Evolutionary conservation across 2,113 vertebrate genomes (phyloP), one percentile per base, ranked within the genome.

Genomic region (Otis tarda): DNA sequence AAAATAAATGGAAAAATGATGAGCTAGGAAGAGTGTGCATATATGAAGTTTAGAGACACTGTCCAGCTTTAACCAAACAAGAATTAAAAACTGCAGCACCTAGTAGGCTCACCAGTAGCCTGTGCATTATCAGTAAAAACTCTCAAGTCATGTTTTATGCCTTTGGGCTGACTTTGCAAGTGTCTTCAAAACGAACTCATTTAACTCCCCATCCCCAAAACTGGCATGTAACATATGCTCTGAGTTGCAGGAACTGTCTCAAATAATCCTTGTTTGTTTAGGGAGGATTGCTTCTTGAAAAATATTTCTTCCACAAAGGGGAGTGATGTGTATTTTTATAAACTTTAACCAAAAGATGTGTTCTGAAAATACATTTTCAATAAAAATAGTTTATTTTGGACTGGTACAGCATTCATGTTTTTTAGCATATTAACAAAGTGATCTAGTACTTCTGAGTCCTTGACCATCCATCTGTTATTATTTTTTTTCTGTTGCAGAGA

Each of bases 361-460:
- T 77, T 90, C 68, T 95, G 82, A 95, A 95, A 96, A 92, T 57
- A 88, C 55, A 94, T 80, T 94, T 93, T 96, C 90, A 94, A 63
- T 91, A 88, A 90, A 95, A 96, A 74, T 77, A 83, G 88, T 96
- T 97, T 95, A 78, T 74, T 96, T 88, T 96, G 95, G 90, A 96
- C 68, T 80, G 47, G 49, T 69, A 16, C 0, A 0, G 12, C 50
- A 27, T 83, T 85, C 75, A 43, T 70, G 55, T 10, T 90, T 90
- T 95, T 83, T 86, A 86, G 64, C 56, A 85, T 63, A 69, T 83
- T 90, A 94, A 81, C 83, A 60, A 90, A 91, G 56, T 56, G 16
- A 86, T 88, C 63, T 81, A 93, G 71, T 50, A 74, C 83, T 95
- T 94, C 78, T 93, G 90, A 93, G 41, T 88, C 64, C 43, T 86